Percentiles rank a stretch among this genome's conserved stretches.
phyloP scores from a whole-genome alignment of 2,888 invertebrate species.

The Diadegma fenestrale region DNA sequence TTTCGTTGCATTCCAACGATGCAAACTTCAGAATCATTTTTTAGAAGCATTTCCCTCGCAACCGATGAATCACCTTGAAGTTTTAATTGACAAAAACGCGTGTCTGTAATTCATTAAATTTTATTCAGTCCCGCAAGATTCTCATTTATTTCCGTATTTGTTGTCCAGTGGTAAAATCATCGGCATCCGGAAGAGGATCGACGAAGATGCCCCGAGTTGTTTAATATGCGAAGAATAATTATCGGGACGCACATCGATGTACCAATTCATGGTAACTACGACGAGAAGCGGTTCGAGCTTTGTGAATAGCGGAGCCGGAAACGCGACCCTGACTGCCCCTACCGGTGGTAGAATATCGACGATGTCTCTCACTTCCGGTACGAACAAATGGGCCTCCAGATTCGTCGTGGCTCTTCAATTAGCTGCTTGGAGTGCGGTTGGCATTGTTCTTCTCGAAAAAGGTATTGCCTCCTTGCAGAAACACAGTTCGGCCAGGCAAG shows the following conservation, averaged over 20 bases:
- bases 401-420: slow-evolving; percentile 77
- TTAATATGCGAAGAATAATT: slow-evolving; percentile 19
- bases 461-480: slow-evolving; percentile 76
- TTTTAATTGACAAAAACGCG: background rate
- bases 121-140: background rate
- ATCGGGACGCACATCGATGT: slow-evolving; percentile 41
- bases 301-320: slow-evolving; percentile 23
- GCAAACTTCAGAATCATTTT: no score
- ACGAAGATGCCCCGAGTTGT: background rate
- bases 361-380: slow-evolving; percentile 74
- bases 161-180: background rate
- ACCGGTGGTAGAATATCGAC: slow-evolving; percentile 49
- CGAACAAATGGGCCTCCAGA: slow-evolving; percentile 79
- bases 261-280: slow-evolving; percentile 63
- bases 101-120: background rate
- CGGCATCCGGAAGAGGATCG: background rate
- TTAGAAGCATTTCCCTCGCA: no score
- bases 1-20: no score
- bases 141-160: background rate
- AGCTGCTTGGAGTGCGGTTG: slow-evolving; percentile 78
- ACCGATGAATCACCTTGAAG: no score
- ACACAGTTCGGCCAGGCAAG: background rate
- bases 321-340: slow-evolving; percentile 27
- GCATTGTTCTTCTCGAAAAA: slow-evolving; percentile 77
- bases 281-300: slow-evolving; percentile 48